These are phyloP conservation scores for Pseudachorutes palmiensis DNA, from an alignment of 1,140 invertebrate species.

Conservation along the genomic window DNA sequence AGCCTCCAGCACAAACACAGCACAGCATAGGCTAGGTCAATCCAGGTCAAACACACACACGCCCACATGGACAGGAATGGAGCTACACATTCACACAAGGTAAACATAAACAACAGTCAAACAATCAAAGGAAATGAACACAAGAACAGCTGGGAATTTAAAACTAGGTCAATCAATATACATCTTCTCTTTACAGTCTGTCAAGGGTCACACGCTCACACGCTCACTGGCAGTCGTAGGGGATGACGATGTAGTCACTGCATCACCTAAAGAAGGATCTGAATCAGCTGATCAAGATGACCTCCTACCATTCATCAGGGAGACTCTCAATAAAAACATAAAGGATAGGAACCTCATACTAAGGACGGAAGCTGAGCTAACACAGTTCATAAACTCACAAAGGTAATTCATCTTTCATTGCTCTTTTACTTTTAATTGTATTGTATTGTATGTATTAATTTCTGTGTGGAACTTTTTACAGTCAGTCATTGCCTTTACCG, in stretches of 20 bases:
- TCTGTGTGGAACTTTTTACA: neutral
- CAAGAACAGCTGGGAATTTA: neutral
- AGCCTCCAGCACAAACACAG: too few relatives aligned
- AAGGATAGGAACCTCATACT: conserved; percentile 8
- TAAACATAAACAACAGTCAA: neutral
- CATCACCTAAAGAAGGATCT: neutral
- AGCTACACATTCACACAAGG: neutral
- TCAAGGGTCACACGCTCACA: conserved; percentile 6
- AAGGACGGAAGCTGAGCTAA: neutral
- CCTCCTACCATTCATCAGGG: conserved; percentile 6
- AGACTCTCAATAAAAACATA: conserved; percentile 3
- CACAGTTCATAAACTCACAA: conserved; percentile 3
- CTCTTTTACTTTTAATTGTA: too few relatives aligned
- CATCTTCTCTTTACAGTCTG: neutral
- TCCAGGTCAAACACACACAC: neutral
- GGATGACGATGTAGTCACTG: neutral
- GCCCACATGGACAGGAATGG: conserved; percentile 6
- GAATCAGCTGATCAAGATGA: conserved; percentile 3
- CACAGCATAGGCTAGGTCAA: too few relatives aligned
- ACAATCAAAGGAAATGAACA: neutral
- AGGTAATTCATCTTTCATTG: conserved; percentile 2
- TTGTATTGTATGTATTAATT: too few relatives aligned
- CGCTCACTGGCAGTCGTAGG: conserved; percentile 1
- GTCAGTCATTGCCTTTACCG: neutral
- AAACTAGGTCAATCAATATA: conserved; percentile 10